Evolutionary conservation across 2,888 invertebrate genomes (phyloP).

Genomic region (Elysia crispata): DNA sequence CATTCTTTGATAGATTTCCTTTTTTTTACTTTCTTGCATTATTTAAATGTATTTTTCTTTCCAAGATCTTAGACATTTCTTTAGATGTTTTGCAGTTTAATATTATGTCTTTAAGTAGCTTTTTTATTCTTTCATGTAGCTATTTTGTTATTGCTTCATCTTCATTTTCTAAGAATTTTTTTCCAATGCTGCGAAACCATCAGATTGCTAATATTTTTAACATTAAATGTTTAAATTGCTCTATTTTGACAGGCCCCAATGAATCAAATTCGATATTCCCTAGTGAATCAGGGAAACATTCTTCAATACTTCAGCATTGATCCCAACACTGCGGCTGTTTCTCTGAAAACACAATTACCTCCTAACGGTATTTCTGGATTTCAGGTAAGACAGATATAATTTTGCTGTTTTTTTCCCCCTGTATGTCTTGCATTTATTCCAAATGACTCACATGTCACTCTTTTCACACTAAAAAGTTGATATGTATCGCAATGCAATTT

Average conservation of each 20-base stretch:
- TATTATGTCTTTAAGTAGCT: not conserved
- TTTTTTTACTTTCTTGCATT: not conserved
- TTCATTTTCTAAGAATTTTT: too few relatives aligned
- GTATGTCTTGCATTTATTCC: too few relatives aligned
- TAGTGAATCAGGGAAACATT: slow-evolving; percentile 41
- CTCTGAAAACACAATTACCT: slow-evolving; percentile 51
- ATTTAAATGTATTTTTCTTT: not conserved
- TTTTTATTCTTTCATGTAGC: too few relatives aligned
- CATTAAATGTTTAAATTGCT: too few relatives aligned
- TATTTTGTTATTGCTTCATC: not conserved
- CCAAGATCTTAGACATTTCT: not conserved
- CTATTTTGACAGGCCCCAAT: slow-evolving; percentile 42
- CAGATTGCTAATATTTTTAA: too few relatives aligned
- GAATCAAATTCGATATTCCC: slow-evolving; percentile 44
- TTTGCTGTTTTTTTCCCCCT: too few relatives aligned
- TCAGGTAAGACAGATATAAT: slow-evolving; percentile 50
- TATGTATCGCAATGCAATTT: too few relatives aligned
- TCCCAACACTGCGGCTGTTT: slow-evolving; percentile 57
- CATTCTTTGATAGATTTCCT: not conserved
- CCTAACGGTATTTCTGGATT: slow-evolving; percentile 50
- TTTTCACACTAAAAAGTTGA: too few relatives aligned
- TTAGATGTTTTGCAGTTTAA: too few relatives aligned
- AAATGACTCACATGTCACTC: too few relatives aligned
- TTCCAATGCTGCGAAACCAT: too few relatives aligned
- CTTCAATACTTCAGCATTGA: slow-evolving; percentile 58